These are phyloP conservation scores for Limonius californicus DNA, from an alignment of 1,140 invertebrate genomes.

Conservation along the genomic window DNA sequence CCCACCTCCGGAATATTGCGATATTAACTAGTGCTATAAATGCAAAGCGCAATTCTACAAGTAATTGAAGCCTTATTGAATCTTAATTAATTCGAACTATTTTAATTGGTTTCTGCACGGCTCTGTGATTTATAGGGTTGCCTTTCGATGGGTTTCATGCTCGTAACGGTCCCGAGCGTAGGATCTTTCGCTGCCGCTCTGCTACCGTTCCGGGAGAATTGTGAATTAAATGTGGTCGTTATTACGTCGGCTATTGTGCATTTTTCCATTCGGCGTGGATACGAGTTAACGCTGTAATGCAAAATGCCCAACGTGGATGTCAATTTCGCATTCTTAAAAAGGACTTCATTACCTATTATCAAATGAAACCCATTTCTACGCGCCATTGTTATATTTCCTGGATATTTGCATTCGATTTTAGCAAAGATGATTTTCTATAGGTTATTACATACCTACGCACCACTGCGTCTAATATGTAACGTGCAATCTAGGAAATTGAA, in stretches of 20 bases:
- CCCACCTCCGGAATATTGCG: no score
- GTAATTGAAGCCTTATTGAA: background rate
- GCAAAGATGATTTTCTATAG: background rate
- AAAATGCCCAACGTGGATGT: no score
- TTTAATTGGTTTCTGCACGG: constrained; percentile 11
- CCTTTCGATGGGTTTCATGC: background rate
- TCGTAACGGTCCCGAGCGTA: background rate
- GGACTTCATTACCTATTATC: constrained; percentile 11
- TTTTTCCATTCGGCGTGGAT: no score
- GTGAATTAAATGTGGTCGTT: background rate
- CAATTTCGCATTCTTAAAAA: constrained; percentile 7
- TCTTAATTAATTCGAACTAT: constrained; percentile 4
- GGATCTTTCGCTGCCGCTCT: background rate
- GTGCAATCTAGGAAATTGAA: no score
- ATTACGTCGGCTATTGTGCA: background rate
- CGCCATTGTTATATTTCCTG: constrained; percentile 7
- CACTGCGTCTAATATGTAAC: no score
- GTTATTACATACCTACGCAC: background rate
- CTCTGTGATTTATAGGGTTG: constrained; percentile 3
- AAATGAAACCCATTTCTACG: background rate
- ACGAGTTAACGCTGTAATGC: background rate
- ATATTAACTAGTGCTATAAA: background rate
- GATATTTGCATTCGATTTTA: constrained; percentile 9
- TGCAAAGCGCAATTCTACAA: background rate
- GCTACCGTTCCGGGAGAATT: background rate